Conservation (phyloP, 2,797 vertebrate species). For the Squalus acanthias region DNA sequence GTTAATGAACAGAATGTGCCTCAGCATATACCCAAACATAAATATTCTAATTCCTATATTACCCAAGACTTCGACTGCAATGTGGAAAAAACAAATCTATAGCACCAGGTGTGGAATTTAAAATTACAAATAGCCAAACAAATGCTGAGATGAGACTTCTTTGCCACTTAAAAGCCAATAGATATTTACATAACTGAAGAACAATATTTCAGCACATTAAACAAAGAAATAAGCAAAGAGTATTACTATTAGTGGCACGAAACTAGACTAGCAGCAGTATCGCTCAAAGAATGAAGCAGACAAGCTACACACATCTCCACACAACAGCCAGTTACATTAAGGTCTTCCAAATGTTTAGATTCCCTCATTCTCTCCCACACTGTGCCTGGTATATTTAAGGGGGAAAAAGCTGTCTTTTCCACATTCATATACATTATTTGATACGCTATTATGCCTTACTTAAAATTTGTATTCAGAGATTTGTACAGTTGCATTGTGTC, state of each 20-base stretch:
- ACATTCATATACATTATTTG: neutral
- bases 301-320: neutral
- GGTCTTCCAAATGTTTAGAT: neutral
- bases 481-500: neutral
- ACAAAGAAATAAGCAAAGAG: neutral
- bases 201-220: neutral
- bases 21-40: neutral
- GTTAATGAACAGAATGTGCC: neutral
- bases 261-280: neutral
- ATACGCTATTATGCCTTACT: neutral
- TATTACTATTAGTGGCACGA: neutral
- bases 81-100: neutral
- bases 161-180: neutral
- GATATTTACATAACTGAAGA: neutral
- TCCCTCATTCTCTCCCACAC: neutral
- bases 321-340: neutral
- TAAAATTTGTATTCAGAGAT: neutral
- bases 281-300: neutral
- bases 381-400: neutral
- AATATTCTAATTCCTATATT: neutral
- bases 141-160: neutral
- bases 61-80: neutral
- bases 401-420: neutral
- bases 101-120: neutral
- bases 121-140: neutral